Base-by-base conservation (phyloP, 1,140 invertebrate species). In the Drosophila sucinea region DNA sequence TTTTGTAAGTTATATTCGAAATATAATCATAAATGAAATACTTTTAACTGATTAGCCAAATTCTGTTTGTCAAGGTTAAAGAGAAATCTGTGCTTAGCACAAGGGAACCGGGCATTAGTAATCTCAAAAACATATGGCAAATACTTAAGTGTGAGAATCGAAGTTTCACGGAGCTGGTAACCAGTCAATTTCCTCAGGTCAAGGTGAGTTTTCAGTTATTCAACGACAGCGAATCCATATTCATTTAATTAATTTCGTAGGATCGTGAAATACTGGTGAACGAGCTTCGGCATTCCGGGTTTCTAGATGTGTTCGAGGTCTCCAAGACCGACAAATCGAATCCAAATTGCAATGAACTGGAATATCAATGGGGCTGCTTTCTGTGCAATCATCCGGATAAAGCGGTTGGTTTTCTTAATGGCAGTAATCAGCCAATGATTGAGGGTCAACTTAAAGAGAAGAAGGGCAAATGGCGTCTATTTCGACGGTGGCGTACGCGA, bases 361-460 rank as follows among this genome's bases (percentile, higher is more conserved):
- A 83, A 82, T 93, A 84, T 80, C 91, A 91, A 67, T 92, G 90
- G 90, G 91, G 90, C 61, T 92, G 91, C 67, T 92, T 92, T 55
- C 62, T 92, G 63, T 99, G 98, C 92, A 97, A 97, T 90, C 96
- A 98, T 93, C 97, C 97, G 1, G 97, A 98, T 84, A 94, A 96
- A 86, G 96, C 97, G 11, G 94, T 95, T 23, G 96, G 95, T 4
- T 97, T 98, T 91, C 92, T 98, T 17, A 94, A 96, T 81, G 95
- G 94, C 8, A 94, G 95, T 81, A 94, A 94, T 47, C 94, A 95
- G 89, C 96, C 96, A 55, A 95, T 97, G 66, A 96, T 97, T 67
- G 95, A 98, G 94, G 98, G 98, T 1, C 97, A 97, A 91, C 92
- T 99, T 17, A 98, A 98, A 93, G 98, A 99, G 93, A 98, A 98